These are phyloP conservation scores for Euplexia lucipara DNA, from an alignment of 2,888 invertebrate genomes.

Conservation along the genomic window DNA sequence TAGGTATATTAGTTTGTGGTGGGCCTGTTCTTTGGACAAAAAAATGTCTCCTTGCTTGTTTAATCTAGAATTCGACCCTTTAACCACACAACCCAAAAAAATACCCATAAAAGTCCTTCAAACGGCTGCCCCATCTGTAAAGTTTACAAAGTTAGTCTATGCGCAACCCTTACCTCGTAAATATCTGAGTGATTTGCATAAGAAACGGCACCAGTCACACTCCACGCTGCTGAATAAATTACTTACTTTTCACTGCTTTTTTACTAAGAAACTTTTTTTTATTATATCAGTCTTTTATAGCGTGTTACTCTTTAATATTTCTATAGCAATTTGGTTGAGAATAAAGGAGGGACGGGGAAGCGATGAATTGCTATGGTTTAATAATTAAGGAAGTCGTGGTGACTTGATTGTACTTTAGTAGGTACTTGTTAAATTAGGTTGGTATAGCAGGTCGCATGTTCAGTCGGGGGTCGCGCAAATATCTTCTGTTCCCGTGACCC, in stretches of 20 bases:
- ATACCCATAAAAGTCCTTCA: neutral
- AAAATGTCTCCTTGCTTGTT: no score
- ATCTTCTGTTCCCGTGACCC: no score
- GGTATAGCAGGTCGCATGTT: neutral
- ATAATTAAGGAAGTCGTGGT: conserved; percentile 37
- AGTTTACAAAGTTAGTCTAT: conserved; percentile 73
- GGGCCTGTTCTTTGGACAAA: no score
- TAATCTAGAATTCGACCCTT: neutral
- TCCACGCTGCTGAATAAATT: conserved; percentile 83
- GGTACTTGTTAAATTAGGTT: conserved; percentile 29
- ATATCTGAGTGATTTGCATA: conserved; percentile 86
- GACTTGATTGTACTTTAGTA: conserved; percentile 18
- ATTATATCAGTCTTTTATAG: conserved; percentile 61
- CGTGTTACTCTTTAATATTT: conserved; percentile 61
- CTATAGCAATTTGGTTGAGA: conserved; percentile 49
- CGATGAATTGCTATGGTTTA: conserved; percentile 29
- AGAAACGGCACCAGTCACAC: conserved; percentile 84
- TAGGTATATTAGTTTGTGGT: no score
- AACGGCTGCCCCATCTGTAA: conserved; percentile 64
- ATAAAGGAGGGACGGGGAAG: conserved; percentile 41
- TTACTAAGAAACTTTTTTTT: conserved; percentile 69
- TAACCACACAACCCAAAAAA: neutral
- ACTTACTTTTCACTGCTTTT: conserved; percentile 73
- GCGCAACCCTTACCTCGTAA: conserved; percentile 81
- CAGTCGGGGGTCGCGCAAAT: no score